Evolutionary conservation across 2,797 vertebrate genomes (phyloP), one percentile per base, ranked within the genome.

Genomic region (Amazonetta brasiliensis): DNA sequence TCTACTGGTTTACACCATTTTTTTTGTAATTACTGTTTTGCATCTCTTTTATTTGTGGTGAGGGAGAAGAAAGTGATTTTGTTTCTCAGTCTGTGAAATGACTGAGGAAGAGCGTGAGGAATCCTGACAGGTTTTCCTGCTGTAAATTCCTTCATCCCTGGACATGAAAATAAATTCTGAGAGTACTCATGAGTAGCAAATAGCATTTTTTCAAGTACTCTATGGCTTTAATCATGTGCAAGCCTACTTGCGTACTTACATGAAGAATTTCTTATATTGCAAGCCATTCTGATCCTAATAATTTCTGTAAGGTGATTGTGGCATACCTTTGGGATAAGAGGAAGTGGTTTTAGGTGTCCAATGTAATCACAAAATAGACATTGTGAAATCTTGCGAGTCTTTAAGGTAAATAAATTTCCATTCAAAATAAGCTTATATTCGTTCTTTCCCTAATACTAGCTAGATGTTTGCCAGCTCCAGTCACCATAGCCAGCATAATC

Each of bases 1-100:
- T 26, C 5, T 21, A 21, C 22, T 48, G 1, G 23, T 82, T 66
- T 68, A 35, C 18, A 43, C 6, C 0, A 1, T 23, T 8, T 50
- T 72, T 50, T 79, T 89, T 87, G 13, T 30, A 56, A n/a, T 25
- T 48, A 19, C 55, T 31, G 4, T 60, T 79, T 95, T 63, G 15
- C 4, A 12, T 44, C 13, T 66, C 35, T 74, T 44, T 46, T 12
- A 30, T 66, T 90, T 67, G 28, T 3, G 3, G 9, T 20, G 12
- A 6, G 7, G 12, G 14, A 74, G 31, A 60, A 20, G 6, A 89
- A 75, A 88, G 9, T 58, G 22, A 12, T 5, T 74, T 46, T 46
- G 0, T 83, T 73, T 85, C 30, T 58, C 18, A 30, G 43, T 37
- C 15, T 69, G 56, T 86, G 33, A 54, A 31, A n/a, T 87, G 64